These are phyloP conservation scores for Sylvia borin DNA, from an alignment of 2,797 vertebrate genomes.

Conservation along the genomic window DNA sequence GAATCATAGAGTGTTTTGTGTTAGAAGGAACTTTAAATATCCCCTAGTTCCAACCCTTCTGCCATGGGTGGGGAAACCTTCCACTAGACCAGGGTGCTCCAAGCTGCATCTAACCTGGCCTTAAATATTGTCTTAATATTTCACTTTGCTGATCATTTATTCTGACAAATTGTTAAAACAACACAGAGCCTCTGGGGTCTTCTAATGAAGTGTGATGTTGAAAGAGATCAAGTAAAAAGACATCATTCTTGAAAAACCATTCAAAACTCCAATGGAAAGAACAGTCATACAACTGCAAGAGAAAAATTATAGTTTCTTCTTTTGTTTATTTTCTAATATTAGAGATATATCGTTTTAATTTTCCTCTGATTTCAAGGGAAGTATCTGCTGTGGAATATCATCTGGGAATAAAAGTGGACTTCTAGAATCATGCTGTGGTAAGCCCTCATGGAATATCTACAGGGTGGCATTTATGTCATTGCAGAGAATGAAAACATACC, in stretches of 20 bases:
- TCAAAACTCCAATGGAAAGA: not conserved
- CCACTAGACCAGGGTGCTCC: too few species aligned
- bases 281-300: not conserved
- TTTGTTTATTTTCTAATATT: not conserved
- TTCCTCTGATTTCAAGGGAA: not conserved
- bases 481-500: not conserved
- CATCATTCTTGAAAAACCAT: not conserved
- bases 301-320: not conserved
- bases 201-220: not conserved
- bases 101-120: not conserved
- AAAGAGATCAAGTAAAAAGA: not conserved
- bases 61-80: rapidly evolving
- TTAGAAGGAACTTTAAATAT: not conserved
- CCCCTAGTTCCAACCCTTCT: rapidly evolving
- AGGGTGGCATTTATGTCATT: not conserved
- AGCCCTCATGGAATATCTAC: not conserved
- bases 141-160: not conserved
- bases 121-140: not conserved
- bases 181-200: not conserved
- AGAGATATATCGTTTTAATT: not conserved
- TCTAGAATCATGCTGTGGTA: not conserved
- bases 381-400: not conserved
- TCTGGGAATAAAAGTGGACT: not conserved
- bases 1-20: not conserved
- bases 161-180: not conserved